These are phyloP conservation scores for Cyclophora punctaria DNA, from an alignment of 2,888 invertebrate genomes.

Conservation along the genomic window DNA sequence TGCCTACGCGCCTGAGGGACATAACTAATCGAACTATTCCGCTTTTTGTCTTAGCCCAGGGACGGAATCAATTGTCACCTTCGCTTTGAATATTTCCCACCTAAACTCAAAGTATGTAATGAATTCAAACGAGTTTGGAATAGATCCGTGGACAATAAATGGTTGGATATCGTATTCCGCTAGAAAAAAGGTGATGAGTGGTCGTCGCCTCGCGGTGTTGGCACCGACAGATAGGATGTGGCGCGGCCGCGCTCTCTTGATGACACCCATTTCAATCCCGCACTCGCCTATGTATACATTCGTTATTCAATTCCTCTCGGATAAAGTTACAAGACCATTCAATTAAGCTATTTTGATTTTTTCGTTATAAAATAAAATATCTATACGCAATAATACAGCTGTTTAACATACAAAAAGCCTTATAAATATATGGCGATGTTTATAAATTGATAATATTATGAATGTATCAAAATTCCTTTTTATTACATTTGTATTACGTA, in stretches of 20 bases:
- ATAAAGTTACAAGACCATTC: conserved; percentile 43
- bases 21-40: conserved; percentile 68
- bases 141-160: conserved; percentile 55
- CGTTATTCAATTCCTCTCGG: conserved; percentile 31
- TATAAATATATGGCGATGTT: conserved; percentile 7
- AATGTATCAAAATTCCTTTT: too few relatives aligned
- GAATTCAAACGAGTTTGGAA: conserved; percentile 65
- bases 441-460: conserved; percentile 7
- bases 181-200: conserved; percentile 69
- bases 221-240: conserved; percentile 54
- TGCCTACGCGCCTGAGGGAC: conserved; percentile 61
- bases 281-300: conserved; percentile 24
- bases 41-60: conserved; percentile 61
- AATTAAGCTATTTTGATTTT: conserved; percentile 40
- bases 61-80: conserved; percentile 71
- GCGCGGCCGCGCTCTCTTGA: conserved; percentile 35
- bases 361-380: conserved; percentile 5
- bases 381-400: neutral
- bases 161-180: conserved; percentile 69
- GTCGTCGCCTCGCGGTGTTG: conserved; percentile 44
- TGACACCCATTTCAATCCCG: conserved; percentile 44
- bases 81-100: conserved; percentile 56
- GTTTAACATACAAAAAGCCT: conserved; percentile 6
- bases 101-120: conserved; percentile 54
- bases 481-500: too few relatives aligned